These are phyloP conservation scores for Drosophila lacicola DNA, from an alignment of 2,888 invertebrate species.

Conservation along the genomic window DNA sequence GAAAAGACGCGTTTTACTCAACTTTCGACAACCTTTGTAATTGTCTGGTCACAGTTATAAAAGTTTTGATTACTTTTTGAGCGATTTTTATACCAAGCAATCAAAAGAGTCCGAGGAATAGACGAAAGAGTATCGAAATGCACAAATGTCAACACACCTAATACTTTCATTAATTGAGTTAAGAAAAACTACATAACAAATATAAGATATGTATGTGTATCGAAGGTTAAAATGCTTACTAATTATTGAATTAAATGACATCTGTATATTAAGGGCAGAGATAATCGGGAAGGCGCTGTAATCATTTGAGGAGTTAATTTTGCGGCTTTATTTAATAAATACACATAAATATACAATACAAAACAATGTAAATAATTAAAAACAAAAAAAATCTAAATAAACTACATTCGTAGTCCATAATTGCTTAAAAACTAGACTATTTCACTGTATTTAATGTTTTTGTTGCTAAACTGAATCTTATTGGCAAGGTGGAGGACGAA, in stretches of 20 bases:
- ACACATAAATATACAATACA: background rate
- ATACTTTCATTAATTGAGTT: background rate
- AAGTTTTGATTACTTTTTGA: conserved; percentile 58
- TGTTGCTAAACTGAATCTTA: background rate
- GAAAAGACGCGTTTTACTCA: background rate
- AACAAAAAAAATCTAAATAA: background rate
- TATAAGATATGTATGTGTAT: too few relatives aligned
- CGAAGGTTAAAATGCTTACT: too few relatives aligned
- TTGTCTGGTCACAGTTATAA: conserved; percentile 6
- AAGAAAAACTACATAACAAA: too few relatives aligned
- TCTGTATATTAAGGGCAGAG: too few relatives aligned
- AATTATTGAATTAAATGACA: too few relatives aligned
- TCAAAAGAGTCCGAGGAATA: conserved; percentile 1
- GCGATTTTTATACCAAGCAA: conserved; percentile 4
- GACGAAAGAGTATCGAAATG: background rate
- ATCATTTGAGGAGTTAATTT: background rate
- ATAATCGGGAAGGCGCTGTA: background rate
- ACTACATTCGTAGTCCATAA: too few relatives aligned
- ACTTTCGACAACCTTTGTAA: conserved; percentile 5
- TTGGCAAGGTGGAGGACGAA: background rate
- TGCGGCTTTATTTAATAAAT: background rate
- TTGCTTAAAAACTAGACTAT: too few relatives aligned
- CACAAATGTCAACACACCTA: background rate
- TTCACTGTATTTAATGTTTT: background rate
- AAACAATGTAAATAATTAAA: background rate